A percentile compares a stretch with the other conserved stretches of the same genome.
Evolutionary conservation across 2,797 vertebrate species (phyloP).

Genomic region (Protosalanx chinensis): DNA sequence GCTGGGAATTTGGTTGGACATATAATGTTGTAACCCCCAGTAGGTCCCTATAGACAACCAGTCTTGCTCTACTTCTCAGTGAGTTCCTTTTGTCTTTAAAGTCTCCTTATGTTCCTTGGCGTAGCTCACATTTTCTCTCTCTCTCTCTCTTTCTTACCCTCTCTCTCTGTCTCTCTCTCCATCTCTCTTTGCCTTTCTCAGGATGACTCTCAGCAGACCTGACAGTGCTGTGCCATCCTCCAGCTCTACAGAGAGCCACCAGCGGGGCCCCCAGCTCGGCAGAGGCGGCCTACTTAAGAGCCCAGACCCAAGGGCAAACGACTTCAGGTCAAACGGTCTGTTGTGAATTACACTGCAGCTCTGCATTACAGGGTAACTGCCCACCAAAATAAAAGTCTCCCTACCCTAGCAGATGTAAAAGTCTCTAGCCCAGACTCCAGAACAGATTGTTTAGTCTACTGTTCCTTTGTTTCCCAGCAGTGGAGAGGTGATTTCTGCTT

Average conservation of each 20-base stretch:
- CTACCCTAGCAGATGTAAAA: not conserved
- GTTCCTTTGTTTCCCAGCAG: conserved; percentile 69
- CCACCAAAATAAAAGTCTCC: not conserved
- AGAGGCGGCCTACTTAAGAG: conserved; percentile 34
- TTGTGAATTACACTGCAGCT: conserved; percentile 25
- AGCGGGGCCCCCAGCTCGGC: conserved; percentile 20
- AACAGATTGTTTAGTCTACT: conserved; percentile 22
- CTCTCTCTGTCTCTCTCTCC: not conserved
- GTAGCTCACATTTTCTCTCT: conserved; percentile 15
- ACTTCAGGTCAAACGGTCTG: conserved; percentile 35
- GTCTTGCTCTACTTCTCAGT: too few species aligned
- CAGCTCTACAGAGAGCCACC: conserved; percentile 30
- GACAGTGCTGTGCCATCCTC: conserved; percentile 34
- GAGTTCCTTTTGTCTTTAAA: not conserved
- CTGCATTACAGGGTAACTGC: not conserved
- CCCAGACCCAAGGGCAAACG: conserved; percentile 21
- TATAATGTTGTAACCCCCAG: too few species aligned
- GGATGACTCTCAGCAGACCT: conserved; percentile 32
- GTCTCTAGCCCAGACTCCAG: not conserved
- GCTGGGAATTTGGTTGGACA: not conserved
- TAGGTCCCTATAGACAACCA: too few species aligned
- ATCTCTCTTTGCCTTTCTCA: conserved; percentile 5
- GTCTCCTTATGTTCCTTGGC: conserved; percentile 4
- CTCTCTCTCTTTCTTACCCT: not conserved
- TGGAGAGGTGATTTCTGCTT: conserved; percentile 46